Base-by-base conservation (phyloP, 2,113 vertebrate species). In the Arenaria interpres region DNA sequence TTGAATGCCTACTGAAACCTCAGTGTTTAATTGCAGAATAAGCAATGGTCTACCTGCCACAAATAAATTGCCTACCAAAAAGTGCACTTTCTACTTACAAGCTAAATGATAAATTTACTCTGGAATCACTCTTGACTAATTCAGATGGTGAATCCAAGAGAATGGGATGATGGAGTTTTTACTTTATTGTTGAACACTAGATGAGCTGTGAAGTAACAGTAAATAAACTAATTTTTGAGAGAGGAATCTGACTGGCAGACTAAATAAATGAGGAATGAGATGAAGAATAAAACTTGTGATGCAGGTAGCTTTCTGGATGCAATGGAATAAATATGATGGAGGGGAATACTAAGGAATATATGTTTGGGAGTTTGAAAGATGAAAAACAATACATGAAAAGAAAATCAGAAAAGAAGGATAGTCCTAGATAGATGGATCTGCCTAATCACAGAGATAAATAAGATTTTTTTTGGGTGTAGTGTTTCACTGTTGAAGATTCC, bases 101-200 rank as follows among this genome's bases (percentile, higher is more conserved):
- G 39, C 12, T 41, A 19, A 60, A n/a, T 43, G 20, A 35, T 27
- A 72, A 1, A 46, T 76, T 48, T 59, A 24, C 23, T 74, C 75
- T 79, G 53, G 43, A 48, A 67, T 75, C 15, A 16, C 23, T 51
- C 50, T 32, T 39, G 28, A 25, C 37, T 57, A 57, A 80, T 35
- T 53, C n/a, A 68, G 15, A 15, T 21, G 46, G 48, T 19, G 73
- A 81, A 81, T 56, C 8, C 25, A 46, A 81, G 39, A 28, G 33
- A 51, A 57, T 8, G 19, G 35, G 10, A 19, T 54, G 35, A 53
- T 48, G 41, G 25, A 37, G 33, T 33, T 53, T 76, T 43, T 51
- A n/a, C 23, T 76, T 35, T 0, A 3, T 45, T 27, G 12, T 17
- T 1, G 1, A 28, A 46, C 18, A n/a, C 10, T 10, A 23, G 17